A percentile compares a stretch with the other conserved stretches of the same genome.
These are phyloP conservation scores for Agrotis exclamationis DNA, from an alignment of 2,888 invertebrate genomes.

Conservation along the genomic window DNA sequence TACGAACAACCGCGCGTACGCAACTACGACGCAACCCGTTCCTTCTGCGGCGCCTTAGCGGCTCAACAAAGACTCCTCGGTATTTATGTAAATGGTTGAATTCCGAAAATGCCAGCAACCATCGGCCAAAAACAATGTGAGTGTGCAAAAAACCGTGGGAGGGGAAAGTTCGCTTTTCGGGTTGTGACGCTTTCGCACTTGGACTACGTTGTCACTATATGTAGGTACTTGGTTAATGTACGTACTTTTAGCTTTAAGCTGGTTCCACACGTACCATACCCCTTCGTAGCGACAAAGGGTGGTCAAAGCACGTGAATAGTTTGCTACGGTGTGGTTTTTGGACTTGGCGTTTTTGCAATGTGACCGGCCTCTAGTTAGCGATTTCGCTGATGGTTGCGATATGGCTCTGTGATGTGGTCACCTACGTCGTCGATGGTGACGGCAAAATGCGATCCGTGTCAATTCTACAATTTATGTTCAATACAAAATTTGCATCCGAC, in stretches of 20 bases:
- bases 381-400: too few species aligned
- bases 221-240: constrained; percentile 55
- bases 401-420: too few species aligned
- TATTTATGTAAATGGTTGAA: constrained; percentile 90
- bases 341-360: too few species aligned
- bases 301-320: too few species aligned
- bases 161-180: constrained; percentile 86
- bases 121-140: constrained; percentile 84
- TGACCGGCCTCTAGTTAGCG: too few species aligned
- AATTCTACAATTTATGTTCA: too few species aligned
- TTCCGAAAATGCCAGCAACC: constrained; percentile 87
- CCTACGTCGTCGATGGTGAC: too few species aligned
- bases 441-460: too few species aligned
- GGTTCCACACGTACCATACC: too few species aligned
- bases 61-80: constrained; percentile 86
- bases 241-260: constrained; percentile 10
- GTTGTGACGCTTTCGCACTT: constrained; percentile 77
- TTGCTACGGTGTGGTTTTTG: too few species aligned
- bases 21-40: constrained; percentile 71
- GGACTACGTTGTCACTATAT: constrained; percentile 65
- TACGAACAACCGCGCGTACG: constrained; percentile 68
- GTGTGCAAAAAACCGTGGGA: constrained; percentile 80
- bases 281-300: too few species aligned
- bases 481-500: too few species aligned
- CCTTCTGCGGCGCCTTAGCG: constrained; percentile 86